Evolutionary conservation across 2,888 invertebrate genomes (phyloP).

Genomic region (Mylabris sibirica): DNA sequence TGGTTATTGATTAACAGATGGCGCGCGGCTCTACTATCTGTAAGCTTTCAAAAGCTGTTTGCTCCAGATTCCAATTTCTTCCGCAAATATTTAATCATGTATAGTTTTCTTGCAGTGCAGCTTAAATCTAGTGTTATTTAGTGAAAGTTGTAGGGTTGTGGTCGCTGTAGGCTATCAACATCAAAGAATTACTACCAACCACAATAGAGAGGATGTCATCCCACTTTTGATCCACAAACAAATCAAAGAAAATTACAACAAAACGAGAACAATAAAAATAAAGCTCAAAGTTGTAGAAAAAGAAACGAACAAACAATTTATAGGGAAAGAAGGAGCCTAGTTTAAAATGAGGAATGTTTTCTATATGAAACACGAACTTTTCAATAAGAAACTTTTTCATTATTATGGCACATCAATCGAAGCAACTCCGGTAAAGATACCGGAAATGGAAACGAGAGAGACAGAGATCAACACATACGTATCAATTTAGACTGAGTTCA

Average conservation of each 20-base stretch:
- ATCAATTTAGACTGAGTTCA: background rate
- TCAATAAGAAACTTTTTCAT: slow-evolving; percentile 31
- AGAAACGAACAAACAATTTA: slow-evolving; percentile 13
- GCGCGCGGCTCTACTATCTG: background rate
- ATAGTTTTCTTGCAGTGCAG: slow-evolving; percentile 11
- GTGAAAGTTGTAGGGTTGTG: slow-evolving; percentile 5
- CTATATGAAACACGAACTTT: slow-evolving; percentile 17
- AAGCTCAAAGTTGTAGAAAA: background rate
- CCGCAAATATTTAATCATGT: background rate
- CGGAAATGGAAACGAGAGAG: background rate
- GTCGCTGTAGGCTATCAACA: slow-evolving; percentile 16
- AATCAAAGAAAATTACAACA: background rate
- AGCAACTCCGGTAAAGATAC: background rate
- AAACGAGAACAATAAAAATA: slow-evolving; percentile 15
- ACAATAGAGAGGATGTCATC: slow-evolving; percentile 11
- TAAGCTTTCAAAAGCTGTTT: background rate
- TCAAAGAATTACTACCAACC: slow-evolving; percentile 13
- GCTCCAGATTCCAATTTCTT: background rate
- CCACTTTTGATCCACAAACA: slow-evolving; percentile 23
- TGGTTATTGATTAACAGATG: background rate
- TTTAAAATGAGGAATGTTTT: slow-evolving; percentile 28
- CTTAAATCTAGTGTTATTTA: slow-evolving; percentile 20
- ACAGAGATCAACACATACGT: too few species aligned
- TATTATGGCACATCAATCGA: slow-evolving; percentile 16
- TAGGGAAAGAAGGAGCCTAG: slow-evolving; percentile 18